Evolutionary conservation across 2,888 invertebrate genomes (phyloP).

Genomic region (Margaritifera margaritifera): DNA sequence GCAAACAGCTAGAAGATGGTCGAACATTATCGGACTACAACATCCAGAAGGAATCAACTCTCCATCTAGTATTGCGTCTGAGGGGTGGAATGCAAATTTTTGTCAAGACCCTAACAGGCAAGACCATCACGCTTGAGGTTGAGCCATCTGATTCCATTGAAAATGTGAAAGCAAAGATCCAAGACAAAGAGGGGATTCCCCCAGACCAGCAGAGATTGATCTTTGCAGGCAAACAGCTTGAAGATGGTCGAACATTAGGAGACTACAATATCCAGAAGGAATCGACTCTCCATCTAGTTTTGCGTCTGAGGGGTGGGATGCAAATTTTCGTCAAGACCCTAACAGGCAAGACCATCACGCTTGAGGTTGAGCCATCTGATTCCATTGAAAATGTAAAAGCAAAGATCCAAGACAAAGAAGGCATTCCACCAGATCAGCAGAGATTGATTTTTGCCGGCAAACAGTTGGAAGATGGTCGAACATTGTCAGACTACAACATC

Average conservation of each 20-base stretch:
- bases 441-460: slow-evolving; percentile 85
- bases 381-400: slow-evolving; percentile 93
- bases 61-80: slow-evolving; percentile 91
- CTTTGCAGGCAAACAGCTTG: too few species aligned
- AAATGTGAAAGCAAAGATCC: too few species aligned
- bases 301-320: slow-evolving; percentile 85
- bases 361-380: slow-evolving; percentile 84
- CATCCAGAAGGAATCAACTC: slow-evolving; percentile 95
- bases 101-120: too few species aligned
- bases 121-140: too few species aligned
- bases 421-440: slow-evolving; percentile 67
- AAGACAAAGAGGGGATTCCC: too few species aligned
- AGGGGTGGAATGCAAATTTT: slow-evolving; percentile 84
- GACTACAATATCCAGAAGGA: slow-evolving; percentile 97
- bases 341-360: slow-evolving; percentile 68
- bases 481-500: slow-evolving; percentile 93
- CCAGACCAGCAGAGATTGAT: too few species aligned
- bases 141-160: too few species aligned
- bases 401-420: slow-evolving; percentile 76
- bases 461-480: slow-evolving; percentile 94
- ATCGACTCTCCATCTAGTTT: slow-evolving; percentile 91
- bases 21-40: slow-evolving; percentile 93
- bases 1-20: slow-evolving; percentile 95
- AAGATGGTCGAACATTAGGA: too few species aligned
- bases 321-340: slow-evolving; percentile 82